These are phyloP conservation scores for Leptinotarsa lineolata DNA, from an alignment of 1,140 invertebrate species.

Conservation along the genomic window DNA sequence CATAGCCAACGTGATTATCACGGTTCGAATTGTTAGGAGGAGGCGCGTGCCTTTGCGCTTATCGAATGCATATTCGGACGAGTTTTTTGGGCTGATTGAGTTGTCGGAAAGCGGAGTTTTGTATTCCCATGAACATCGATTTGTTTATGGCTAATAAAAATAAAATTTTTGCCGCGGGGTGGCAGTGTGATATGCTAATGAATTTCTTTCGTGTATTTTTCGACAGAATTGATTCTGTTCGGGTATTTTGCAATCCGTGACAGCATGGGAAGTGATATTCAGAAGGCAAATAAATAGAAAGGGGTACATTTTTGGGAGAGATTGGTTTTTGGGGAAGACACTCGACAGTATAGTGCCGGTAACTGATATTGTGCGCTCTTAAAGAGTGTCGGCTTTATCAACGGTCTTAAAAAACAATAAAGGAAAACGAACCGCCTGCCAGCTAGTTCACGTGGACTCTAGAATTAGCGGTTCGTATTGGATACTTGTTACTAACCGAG, in stretches of 20 bases:
- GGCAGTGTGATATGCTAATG: constrained; percentile 19
- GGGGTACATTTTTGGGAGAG: too few species aligned
- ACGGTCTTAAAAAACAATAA: too few species aligned
- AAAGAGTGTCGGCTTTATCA: too few species aligned
- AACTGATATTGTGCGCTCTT: too few species aligned
- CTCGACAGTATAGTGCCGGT: too few species aligned
- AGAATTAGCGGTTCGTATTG: too few species aligned
- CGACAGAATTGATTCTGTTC: constrained; percentile 16
- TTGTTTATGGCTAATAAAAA: constrained; percentile 11
- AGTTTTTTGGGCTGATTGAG: constrained; percentile 14
- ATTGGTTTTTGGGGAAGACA: too few species aligned
- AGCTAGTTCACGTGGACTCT: too few species aligned
- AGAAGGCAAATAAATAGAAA: too few species aligned
- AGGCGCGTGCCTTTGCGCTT: constrained; percentile 13
- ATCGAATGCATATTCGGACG: background rate
- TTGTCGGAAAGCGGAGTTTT: background rate
- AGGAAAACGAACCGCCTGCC: too few species aligned
- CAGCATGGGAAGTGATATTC: background rate
- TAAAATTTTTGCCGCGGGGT: constrained; percentile 22
- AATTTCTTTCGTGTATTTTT: background rate
- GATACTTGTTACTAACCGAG: too few species aligned
- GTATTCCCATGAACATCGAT: constrained; percentile 19
- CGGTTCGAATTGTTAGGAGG: constrained; percentile 9
- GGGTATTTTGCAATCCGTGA: background rate
- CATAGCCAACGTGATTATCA: background rate